These are phyloP conservation scores for Disparrhopalites patrizii DNA, from an alignment of 2,888 invertebrate genomes.

Conservation along the genomic window DNA sequence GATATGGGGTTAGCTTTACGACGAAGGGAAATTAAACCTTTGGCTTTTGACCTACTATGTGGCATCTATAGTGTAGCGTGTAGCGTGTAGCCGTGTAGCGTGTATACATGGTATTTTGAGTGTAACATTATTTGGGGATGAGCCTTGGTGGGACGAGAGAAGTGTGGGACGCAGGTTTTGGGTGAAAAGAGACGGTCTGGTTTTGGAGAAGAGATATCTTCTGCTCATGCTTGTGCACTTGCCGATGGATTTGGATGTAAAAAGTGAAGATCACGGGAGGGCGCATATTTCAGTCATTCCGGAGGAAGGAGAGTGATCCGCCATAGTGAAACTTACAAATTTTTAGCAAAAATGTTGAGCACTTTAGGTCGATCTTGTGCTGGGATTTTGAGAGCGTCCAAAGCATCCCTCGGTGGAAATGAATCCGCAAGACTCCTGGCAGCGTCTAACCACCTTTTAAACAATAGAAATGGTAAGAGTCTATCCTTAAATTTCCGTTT, in stretches of 20 bases:
- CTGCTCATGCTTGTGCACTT: not conserved
- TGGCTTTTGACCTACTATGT: too few relatives aligned
- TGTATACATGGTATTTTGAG: too few relatives aligned
- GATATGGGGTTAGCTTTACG: too few relatives aligned
- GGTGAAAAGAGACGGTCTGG: too few relatives aligned
- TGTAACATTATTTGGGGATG: too few relatives aligned
- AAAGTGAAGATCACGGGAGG: not conserved
- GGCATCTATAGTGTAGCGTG: too few relatives aligned
- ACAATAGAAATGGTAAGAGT: constrained; percentile 52
- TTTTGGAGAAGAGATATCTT: too few relatives aligned
- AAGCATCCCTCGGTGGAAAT: constrained; percentile 55
- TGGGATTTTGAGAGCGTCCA: constrained; percentile 58
- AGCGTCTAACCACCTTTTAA: constrained; percentile 53
- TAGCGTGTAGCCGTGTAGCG: too few relatives aligned
- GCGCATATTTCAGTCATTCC: constrained; percentile 8
- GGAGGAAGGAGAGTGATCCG: constrained; percentile 14
- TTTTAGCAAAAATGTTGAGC: constrained; percentile 42
- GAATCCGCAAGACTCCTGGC: constrained; percentile 56
- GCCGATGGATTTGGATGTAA: not conserved
- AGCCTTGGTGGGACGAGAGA: too few relatives aligned
- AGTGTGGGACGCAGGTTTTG: too few relatives aligned
- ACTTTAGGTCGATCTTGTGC: constrained; percentile 53
- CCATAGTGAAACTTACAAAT: constrained; percentile 16
- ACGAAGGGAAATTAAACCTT: too few relatives aligned
- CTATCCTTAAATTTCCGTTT: not conserved